Evolutionary conservation across 2,888 invertebrate genomes (phyloP).

Genomic region (Acrobasis consociella): DNA sequence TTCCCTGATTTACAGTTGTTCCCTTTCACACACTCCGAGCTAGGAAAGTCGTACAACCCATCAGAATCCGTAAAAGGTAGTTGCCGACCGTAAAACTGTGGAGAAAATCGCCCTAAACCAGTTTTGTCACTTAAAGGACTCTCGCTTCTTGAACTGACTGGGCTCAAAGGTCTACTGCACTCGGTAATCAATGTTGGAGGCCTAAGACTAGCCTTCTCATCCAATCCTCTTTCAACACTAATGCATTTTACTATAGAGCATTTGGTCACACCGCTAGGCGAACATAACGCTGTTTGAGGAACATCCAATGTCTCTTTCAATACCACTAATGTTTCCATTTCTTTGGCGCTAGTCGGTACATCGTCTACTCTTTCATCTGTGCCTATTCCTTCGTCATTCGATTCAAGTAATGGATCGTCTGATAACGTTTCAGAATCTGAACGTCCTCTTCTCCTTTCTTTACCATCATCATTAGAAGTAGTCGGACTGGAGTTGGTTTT

Average conservation of each 20-base stretch:
- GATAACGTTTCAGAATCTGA: slow-evolving; percentile 90
- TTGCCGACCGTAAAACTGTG: slow-evolving; percentile 87
- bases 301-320: slow-evolving; percentile 74
- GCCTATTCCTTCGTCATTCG: slow-evolving; percentile 90
- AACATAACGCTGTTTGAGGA: slow-evolving; percentile 66
- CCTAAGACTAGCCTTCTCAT: slow-evolving; percentile 69
- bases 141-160: slow-evolving; percentile 90
- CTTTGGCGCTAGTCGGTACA: slow-evolving; percentile 87
- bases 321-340: slow-evolving; percentile 73
- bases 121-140: slow-evolving; percentile 90
- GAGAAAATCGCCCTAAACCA: slow-evolving; percentile 86
- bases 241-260: slow-evolving; percentile 81
- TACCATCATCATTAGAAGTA: slow-evolving; percentile 67
- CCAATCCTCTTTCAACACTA: slow-evolving; percentile 80
- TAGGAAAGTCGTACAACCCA: slow-evolving; percentile 90
- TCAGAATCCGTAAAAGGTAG: slow-evolving; percentile 91
- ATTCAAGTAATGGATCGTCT: slow-evolving; percentile 87
- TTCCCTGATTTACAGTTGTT: slow-evolving; percentile 77
- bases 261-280: slow-evolving; percentile 77
- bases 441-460: slow-evolving; percentile 82
- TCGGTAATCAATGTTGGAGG: slow-evolving; percentile 82
- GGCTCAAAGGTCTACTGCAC: slow-evolving; percentile 84
- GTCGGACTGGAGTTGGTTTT: slow-evolving; percentile 82
- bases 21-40: slow-evolving; percentile 85
- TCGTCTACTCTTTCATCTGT: slow-evolving; percentile 89